Base-by-base conservation (phyloP, 2,888 invertebrate species). In the Macropis europaea region DNA sequence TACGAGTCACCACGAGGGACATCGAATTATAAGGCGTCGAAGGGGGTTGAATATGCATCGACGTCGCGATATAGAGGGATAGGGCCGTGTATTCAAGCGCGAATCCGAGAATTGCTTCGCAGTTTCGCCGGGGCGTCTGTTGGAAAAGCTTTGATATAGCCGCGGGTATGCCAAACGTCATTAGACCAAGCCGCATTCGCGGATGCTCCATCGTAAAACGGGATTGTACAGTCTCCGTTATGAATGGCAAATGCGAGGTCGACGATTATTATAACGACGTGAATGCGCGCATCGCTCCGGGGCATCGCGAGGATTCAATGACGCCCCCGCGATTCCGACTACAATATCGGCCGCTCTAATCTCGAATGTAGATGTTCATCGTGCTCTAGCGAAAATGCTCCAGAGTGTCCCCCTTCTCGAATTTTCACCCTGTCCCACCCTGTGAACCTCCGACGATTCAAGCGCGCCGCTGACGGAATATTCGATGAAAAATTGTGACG, bases 161-260 rank as follows among this genome's bases (percentile, higher is more conserved):
- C 73, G 73, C 52, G 67, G 68, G 73, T 70, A 77, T 68, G 57
- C 67, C 73, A 72, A 76, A 73, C 66, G 77, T 76, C 77, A 77
- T 79, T 77, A 79, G 62, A 73, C 59, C 64, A 62, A 76, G n/a
- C 69, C 71, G 64, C 66, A 74, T 74, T 69, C 63, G 67, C 56
- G 60, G 67, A 70, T 64, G 67, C 67, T 72, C 47, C 45, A 34
- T 64, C 75, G 68, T 62, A 66, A 62, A 73, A 61, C 67, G 75
- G 54, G 53, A 68, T 66, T 69, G 60, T 67, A 67, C 52, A 40
- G 67, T 45, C 42, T 36, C 59, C 59, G 75, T 54, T 60, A 59
- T 62, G 62, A 74, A 74, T 74, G 66, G 73, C 43, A 67, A 75
- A 62, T 66, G 66, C 42, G 43, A 66, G 75, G 50, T 56, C 66